Percentiles rank a stretch among this genome's conserved stretches.
Evolutionary conservation across 2,888 invertebrate species (phyloP).

Genomic region (Drosophila anomelani): DNA sequence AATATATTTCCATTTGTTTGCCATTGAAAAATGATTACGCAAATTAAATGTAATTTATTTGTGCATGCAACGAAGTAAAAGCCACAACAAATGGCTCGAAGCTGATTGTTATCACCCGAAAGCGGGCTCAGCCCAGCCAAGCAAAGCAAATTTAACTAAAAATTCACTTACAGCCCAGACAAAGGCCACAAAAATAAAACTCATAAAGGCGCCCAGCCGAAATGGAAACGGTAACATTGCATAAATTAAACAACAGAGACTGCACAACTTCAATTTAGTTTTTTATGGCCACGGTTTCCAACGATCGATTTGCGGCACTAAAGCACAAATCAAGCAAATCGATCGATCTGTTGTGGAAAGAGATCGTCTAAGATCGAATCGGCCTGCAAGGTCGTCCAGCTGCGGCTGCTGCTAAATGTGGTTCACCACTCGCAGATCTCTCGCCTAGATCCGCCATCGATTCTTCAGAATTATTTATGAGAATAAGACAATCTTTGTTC

Average conservation of each 20-base stretch:
- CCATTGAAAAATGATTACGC: constrained; percentile 71
- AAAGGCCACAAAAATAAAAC: constrained; percentile 27
- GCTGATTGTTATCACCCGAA: constrained; percentile 68
- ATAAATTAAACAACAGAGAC: constrained; percentile 60
- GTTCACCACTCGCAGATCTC: constrained; percentile 27
- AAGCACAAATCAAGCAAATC: constrained; percentile 24
- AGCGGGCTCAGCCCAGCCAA: constrained; percentile 59
- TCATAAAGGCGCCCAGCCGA: constrained; percentile 35
- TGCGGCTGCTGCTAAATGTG: constrained; percentile 56
- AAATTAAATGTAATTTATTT: constrained; percentile 75
- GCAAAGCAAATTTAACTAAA: constrained; percentile 70
- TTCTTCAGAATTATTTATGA: constrained; percentile 21
- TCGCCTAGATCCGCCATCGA: constrained; percentile 26
- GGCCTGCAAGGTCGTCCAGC: constrained; percentile 66
- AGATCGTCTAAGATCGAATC: constrained; percentile 50
- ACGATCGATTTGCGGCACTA: constrained; percentile 63
- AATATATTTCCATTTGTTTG: constrained; percentile 47
- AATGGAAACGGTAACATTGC: constrained; percentile 60
- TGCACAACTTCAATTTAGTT: constrained; percentile 46
- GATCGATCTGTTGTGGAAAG: constrained; percentile 36
- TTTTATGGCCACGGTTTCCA: constrained; percentile 59
- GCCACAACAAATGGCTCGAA: constrained; percentile 50
- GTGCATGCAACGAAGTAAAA: constrained; percentile 60
- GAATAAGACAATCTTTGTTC: background rate
- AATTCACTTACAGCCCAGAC: constrained; percentile 62